These are phyloP conservation scores for Onychostruthus taczanowskii DNA, from an alignment of 2,113 vertebrate genomes.

Conservation along the genomic window DNA sequence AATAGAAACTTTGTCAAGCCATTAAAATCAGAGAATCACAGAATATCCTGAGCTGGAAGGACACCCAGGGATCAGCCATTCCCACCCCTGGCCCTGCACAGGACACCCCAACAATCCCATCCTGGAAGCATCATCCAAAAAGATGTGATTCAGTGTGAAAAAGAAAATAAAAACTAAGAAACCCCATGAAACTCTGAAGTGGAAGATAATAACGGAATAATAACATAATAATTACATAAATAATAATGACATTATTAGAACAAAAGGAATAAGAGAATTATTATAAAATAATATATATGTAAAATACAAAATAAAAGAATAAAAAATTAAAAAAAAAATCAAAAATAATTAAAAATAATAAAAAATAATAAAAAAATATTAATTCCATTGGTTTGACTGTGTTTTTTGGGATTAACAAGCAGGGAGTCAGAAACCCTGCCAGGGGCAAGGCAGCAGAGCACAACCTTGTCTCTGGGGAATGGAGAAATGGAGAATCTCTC, in stretches of 20 bases:
- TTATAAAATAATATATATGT: background rate
- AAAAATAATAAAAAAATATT: background rate
- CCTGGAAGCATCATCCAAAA: background rate
- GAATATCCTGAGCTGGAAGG: background rate
- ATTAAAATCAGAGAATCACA: background rate
- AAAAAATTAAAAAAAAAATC: no score
- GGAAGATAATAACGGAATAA: background rate
- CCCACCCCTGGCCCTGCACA: background rate
- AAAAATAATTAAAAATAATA: no score
- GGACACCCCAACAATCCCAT: background rate
- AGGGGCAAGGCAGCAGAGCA: background rate
- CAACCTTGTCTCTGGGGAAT: background rate
- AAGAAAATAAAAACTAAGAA: background rate
- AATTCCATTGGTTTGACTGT: background rate
- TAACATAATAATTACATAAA: background rate
- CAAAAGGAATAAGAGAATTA: background rate
- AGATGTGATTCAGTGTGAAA: background rate
- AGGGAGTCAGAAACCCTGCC: background rate
- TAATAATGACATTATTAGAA: background rate
- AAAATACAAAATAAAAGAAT: no score
- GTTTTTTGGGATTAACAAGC: background rate
- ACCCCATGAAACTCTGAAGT: background rate
- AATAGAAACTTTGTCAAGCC: background rate
- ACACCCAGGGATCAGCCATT: background rate
- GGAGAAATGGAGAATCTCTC: background rate